phyloP scores from a whole-genome alignment of 2,113 vertebrate species.

The Acrocephalus arundinaceus region DNA sequence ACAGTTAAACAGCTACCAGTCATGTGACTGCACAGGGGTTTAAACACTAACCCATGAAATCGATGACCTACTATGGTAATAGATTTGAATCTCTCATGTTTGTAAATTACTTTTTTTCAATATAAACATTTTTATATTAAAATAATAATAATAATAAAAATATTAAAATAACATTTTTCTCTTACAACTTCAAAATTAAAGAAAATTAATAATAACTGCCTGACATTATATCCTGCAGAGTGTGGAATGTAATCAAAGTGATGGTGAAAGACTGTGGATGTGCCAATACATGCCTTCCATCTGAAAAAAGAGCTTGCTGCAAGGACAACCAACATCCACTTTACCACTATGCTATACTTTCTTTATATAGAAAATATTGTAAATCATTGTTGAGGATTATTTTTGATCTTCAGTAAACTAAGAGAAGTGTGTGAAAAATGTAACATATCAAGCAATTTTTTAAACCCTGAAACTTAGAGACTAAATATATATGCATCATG shows the following conservation, averaged over 20 bases:
- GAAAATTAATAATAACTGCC: not conserved
- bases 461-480: not conserved
- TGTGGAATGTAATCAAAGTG: not conserved
- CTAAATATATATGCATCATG: too few relatives aligned
- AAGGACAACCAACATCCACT: not conserved
- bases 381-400: not conserved
- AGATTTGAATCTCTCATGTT: not conserved
- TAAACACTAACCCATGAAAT: not conserved
- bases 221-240: not conserved
- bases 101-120: not conserved
- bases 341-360: not conserved
- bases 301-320: not conserved
- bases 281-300: not conserved
- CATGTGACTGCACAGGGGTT: not conserved
- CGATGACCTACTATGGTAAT: not conserved
- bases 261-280: not conserved
- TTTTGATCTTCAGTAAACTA: not conserved
- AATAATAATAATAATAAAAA: not conserved
- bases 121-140: not conserved
- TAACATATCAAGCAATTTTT: not conserved
- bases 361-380: not conserved
- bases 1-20: not conserved
- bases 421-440: not conserved
- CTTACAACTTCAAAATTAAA: not conserved
- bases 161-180: not conserved